phyloP scores from a whole-genome alignment of 2,888 invertebrate genomes.

The Cryptophagus acutangulus region DNA sequence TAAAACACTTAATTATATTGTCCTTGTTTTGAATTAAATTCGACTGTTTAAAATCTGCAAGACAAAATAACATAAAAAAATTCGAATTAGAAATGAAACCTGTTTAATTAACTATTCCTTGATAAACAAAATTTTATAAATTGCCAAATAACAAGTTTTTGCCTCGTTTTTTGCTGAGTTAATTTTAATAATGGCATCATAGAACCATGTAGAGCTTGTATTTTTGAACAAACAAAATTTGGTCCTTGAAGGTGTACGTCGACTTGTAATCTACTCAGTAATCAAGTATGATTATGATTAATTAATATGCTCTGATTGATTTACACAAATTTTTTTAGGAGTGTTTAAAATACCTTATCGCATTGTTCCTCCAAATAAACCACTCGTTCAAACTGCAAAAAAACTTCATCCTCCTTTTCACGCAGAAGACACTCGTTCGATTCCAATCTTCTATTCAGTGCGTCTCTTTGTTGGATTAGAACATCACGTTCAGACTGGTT shows the following conservation, averaged over 20 bases:
- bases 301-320: background rate
- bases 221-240: background rate
- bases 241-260: conserved; percentile 2
- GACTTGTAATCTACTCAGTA: background rate
- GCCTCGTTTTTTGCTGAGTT: too few species aligned
- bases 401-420: conserved; percentile 59
- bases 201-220: background rate
- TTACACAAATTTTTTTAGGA: background rate
- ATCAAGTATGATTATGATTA: background rate
- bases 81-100: too few species aligned
- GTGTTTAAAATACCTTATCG: conserved; percentile 46
- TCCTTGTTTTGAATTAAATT: too few species aligned
- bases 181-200: too few species aligned
- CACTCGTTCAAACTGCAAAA: conserved; percentile 56
- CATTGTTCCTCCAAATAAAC: conserved; percentile 57
- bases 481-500: conserved; percentile 59
- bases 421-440: conserved; percentile 53
- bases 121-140: too few species aligned
- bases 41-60: too few species aligned
- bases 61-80: too few species aligned
- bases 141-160: too few species aligned
- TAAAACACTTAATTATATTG: too few species aligned
- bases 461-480: conserved; percentile 50
- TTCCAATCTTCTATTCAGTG: conserved; percentile 52
- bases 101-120: too few species aligned